Percentiles rank a stretch among this genome's conserved stretches.
These are phyloP conservation scores for Drosophila truncata DNA, from an alignment of 1,140 invertebrate genomes.

Conservation along the genomic window DNA sequence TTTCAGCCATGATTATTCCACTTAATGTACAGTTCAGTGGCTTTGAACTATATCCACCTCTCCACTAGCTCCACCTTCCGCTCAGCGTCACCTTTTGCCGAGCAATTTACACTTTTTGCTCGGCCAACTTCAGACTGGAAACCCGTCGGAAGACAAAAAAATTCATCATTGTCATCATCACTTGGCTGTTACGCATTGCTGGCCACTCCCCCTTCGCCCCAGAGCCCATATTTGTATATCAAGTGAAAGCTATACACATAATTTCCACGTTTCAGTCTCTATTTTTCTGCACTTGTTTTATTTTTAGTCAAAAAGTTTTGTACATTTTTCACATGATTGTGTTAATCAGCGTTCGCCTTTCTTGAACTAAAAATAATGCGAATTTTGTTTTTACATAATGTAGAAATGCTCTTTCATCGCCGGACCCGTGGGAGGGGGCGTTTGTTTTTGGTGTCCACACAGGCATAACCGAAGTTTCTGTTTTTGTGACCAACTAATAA, in stretches of 20 bases:
- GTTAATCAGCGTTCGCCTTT: constrained; percentile 64
- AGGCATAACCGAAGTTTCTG: constrained; percentile 29
- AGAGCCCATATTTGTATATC: constrained; percentile 68
- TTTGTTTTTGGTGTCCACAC: constrained; percentile 27
- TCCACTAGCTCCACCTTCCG: constrained; percentile 26
- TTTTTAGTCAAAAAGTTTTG: constrained; percentile 65
- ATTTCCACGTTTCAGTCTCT: constrained; percentile 52
- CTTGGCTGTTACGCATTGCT: constrained; percentile 61
- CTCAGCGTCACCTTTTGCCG: constrained; percentile 24
- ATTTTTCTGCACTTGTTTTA: constrained; percentile 53
- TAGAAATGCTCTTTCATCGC: constrained; percentile 4
- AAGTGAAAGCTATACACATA: constrained; percentile 77
- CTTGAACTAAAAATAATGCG: constrained; percentile 46
- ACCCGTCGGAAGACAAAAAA: constrained; percentile 27
- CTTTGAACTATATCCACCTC: constrained; percentile 31
- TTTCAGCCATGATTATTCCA: neutral
- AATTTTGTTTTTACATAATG: constrained; percentile 68
- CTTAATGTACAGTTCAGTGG: constrained; percentile 1
- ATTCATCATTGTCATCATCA: constrained; percentile 57
- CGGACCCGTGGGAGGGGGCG: constrained; percentile 15
- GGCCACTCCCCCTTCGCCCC: constrained; percentile 49
- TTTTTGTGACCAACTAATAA: constrained; percentile 44
- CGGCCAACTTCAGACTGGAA: constrained; percentile 28
- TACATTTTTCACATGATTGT: constrained; percentile 79
- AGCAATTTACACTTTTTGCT: constrained; percentile 40